These are phyloP conservation scores for Ceyx erithaca DNA, from an alignment of 2,797 vertebrate species.

Conservation along the genomic window DNA sequence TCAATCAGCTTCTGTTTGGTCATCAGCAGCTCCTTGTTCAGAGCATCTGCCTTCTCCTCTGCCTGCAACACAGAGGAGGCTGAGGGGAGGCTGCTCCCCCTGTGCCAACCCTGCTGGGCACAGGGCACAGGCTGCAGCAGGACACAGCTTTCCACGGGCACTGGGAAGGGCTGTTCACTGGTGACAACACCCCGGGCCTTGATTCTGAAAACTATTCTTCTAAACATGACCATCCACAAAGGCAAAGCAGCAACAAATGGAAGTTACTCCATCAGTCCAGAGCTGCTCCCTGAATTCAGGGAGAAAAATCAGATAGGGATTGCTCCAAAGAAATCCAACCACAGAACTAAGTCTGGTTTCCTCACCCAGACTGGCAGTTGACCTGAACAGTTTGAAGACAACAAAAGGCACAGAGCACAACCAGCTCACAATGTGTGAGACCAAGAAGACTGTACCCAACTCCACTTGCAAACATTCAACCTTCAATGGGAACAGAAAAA, in stretches of 20 bases:
- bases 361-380: neutral
- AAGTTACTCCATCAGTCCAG: neutral
- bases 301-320: neutral
- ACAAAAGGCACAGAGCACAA: neutral
- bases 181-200: neutral
- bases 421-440: neutral
- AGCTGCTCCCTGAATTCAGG: neutral
- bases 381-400: neutral
- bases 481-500: neutral
- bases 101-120: neutral
- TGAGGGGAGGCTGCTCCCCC: neutral
- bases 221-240: neutral
- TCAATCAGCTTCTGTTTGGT: constrained; percentile 98
- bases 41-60: constrained; percentile 95
- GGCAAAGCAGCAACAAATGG: neutral
- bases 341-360: neutral
- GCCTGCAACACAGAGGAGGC: constrained; percentile 79
- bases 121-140: neutral
- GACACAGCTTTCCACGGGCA: neutral
- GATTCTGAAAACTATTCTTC: neutral
- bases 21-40: constrained; percentile 97
- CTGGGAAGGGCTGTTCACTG: neutral
- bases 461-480: neutral
- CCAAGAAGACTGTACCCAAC: neutral
- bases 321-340: neutral